Evolutionary conservation across 2,888 invertebrate species (phyloP).

Genomic region (Leuctra nigra): DNA sequence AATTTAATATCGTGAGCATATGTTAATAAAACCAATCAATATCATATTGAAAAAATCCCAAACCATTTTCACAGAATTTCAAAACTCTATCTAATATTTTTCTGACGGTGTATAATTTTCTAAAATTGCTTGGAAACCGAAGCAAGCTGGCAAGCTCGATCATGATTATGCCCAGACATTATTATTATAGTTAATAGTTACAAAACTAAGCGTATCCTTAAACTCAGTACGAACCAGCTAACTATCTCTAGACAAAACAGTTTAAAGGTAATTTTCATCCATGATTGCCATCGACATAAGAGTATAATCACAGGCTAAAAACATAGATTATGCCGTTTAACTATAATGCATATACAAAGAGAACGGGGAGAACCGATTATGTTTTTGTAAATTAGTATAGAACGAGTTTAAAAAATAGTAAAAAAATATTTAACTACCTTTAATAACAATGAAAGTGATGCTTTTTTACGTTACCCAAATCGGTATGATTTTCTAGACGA

Average conservation of each 20-base stretch:
- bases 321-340: conserved; percentile 18
- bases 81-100: conserved; percentile 4
- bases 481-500: conserved; percentile 11
- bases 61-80: no score
- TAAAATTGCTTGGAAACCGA: conserved; percentile 7
- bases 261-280: conserved; percentile 27
- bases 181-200: conserved; percentile 17
- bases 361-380: conserved; percentile 7
- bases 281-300: conserved; percentile 22
- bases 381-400: conserved; percentile 18
- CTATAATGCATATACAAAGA: conserved; percentile 15
- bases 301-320: conserved; percentile 13
- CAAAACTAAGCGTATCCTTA: background rate
- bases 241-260: conserved; percentile 15
- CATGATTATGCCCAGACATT: conserved; percentile 4
- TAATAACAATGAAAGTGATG: conserved; percentile 17
- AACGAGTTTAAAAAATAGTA: conserved; percentile 17
- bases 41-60: background rate
- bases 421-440: conserved; percentile 18
- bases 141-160: background rate
- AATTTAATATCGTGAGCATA: no score
- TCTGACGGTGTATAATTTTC: conserved; percentile 11
- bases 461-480: conserved; percentile 12
- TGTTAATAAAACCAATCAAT: no score
- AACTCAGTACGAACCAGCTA: background rate